Base-by-base conservation (phyloP, 2,888 invertebrate species). In the Hylaea fasciaria region DNA sequence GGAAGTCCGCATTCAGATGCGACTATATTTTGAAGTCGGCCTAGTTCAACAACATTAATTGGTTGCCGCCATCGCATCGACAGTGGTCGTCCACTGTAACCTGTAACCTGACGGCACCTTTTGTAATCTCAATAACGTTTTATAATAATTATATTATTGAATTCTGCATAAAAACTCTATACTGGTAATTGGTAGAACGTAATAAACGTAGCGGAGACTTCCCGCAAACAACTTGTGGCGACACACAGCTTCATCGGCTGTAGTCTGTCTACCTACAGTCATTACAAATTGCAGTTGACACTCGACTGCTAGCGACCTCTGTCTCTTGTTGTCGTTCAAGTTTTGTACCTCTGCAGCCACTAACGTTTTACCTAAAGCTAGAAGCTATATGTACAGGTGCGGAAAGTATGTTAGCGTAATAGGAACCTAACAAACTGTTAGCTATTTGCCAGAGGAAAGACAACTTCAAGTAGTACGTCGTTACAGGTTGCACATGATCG, bases 371-470 rank as follows among this genome's bases (percentile, higher is more conserved):
- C 47, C 47, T 57, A 40, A 50, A 69, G 57, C 63, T 67, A 70
- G 5, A 77, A 78, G 76, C 76, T 71, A 68, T 79, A 79, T 80
- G 65, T 82, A 82, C 81, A 77, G 64, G 71, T 77, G 74, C 70
- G 57, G 57, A 68, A 71, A 65, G 64, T 68, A 56, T 74, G 78
- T 82, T 77, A 82, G 71, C 57, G 43, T 70, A 68, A 64, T 59
- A 66, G 61, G 67, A 73, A 72, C 68, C 64, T 66, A 62, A 56
- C 3, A 62, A 64, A 69, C 55, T 50, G 62, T 72, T 70, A 67
- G 57, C 14, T 37, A 39, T 12, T 43, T 39, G 13, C 22, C 22
- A 49, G 17, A 29, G 12, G 11, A 53, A 17, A 48, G 16, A 43
- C 39, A 29, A 46, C 28, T 43, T 46, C 37, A 49, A 53, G 46